Percentiles rank a stretch among this genome's conserved stretches.
phyloP scores from a whole-genome alignment of 1,140 invertebrate species.

The Drosophila albomicans region DNA sequence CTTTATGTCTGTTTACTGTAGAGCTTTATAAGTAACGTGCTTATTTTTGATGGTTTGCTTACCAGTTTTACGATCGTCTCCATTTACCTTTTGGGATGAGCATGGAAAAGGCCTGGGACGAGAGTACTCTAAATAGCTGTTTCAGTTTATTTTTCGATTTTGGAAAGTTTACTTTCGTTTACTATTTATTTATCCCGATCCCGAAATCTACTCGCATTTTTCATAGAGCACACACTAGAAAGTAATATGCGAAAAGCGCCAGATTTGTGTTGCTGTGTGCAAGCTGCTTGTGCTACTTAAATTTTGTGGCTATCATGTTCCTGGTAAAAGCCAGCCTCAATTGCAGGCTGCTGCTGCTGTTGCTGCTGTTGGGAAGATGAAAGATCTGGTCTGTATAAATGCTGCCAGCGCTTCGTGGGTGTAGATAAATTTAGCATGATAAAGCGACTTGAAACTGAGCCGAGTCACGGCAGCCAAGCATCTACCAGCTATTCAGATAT shows the following conservation, averaged over 20 bases:
- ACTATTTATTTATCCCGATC: conserved; percentile 30
- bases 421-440: conserved; percentile 70
- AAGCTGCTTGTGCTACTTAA: conserved; percentile 45
- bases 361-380: conserved; percentile 35
- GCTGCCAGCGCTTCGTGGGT: conserved; percentile 74
- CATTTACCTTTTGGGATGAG: background rate
- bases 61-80: conserved; percentile 9
- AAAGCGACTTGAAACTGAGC: conserved; percentile 55
- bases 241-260: conserved; percentile 15
- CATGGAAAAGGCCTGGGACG: conserved; percentile 7
- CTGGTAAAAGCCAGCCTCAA: conserved; percentile 27
- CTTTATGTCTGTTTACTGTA: background rate
- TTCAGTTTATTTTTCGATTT: background rate
- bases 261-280: conserved; percentile 2
- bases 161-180: conserved; percentile 42
- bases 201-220: conserved; percentile 48
- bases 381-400: conserved; percentile 66
- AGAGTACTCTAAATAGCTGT: background rate
- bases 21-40: conserved; percentile 5
- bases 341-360: conserved; percentile 8
- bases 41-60: conserved; percentile 32
- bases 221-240: conserved; percentile 42
- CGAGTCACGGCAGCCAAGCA: conserved; percentile 52
- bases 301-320: conserved; percentile 35
- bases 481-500: background rate